A percentile compares a stretch with the other conserved stretches of the same genome.
Conservation (phyloP, 2,113 vertebrate species). For the Australoheros scitulus region DNA sequence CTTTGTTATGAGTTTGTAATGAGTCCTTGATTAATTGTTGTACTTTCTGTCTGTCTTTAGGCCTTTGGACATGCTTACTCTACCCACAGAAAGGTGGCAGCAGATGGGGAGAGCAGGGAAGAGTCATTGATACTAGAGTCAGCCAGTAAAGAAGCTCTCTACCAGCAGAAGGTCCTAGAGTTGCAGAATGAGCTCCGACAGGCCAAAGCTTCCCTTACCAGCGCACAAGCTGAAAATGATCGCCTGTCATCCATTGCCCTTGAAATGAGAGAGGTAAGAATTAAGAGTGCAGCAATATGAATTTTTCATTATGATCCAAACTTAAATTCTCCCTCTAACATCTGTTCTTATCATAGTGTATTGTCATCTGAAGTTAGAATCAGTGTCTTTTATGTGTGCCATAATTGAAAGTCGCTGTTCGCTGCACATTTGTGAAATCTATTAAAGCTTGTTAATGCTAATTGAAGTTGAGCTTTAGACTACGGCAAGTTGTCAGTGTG, state of each 20-base stretch:
- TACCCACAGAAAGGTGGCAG: constrained; percentile 96
- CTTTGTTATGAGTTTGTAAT: neutral
- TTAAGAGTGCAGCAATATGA: neutral
- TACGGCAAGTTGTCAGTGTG: neutral
- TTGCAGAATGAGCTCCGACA: constrained; percentile 93
- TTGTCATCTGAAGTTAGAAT: neutral
- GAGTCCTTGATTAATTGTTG: neutral
- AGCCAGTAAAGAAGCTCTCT: constrained; percentile 94
- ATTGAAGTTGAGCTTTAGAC: neutral
- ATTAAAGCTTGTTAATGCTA: neutral
- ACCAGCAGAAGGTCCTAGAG: constrained; percentile 93
- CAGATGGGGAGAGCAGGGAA: constrained; percentile 96
- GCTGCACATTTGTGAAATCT: neutral
- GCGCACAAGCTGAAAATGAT: constrained; percentile 90
- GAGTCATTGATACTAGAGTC: constrained; percentile 97
- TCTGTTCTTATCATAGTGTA: neutral
- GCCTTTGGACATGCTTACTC: constrained; percentile 96
- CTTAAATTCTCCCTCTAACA: neutral
- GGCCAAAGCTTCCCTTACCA: constrained; percentile 85
- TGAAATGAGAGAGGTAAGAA: constrained; percentile 90
- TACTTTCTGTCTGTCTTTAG: constrained; percentile 67
- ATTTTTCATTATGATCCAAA: neutral
- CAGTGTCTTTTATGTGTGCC: neutral
- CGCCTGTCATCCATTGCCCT: constrained; percentile 87
- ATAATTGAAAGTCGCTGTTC: neutral